Evolutionary conservation across 2,888 invertebrate species (phyloP).

Genomic region (Epinotia brunnichana): DNA sequence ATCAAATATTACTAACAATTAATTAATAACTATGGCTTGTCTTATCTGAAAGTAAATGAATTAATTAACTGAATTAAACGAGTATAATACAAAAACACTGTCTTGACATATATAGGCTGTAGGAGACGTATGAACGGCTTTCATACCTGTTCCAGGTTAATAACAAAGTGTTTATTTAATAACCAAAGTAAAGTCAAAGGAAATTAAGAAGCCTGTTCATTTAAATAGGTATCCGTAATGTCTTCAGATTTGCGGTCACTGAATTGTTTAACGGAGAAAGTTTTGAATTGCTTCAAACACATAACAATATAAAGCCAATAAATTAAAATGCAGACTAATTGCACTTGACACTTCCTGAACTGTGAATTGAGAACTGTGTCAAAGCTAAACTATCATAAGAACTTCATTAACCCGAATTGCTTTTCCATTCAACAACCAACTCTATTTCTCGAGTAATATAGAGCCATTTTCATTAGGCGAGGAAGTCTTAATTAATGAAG

Average conservation of each 20-base stretch:
- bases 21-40: too few species aligned
- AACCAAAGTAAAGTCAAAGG: not conserved
- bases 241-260: not conserved
- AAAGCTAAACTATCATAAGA: conserved; percentile 41
- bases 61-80: conserved; percentile 20
- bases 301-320: conserved; percentile 23
- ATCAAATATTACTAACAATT: too few species aligned
- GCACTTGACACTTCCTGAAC: conserved; percentile 57
- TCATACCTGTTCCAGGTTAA: too few species aligned
- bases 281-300: not conserved
- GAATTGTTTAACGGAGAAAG: not conserved
- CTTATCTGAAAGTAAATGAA: too few species aligned
- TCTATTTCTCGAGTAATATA: not conserved
- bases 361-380: conserved; percentile 53
- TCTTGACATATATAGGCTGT: not conserved
- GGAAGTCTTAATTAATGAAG: conserved; percentile 43
- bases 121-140: too few species aligned
- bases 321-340: conserved; percentile 45
- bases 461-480: not conserved
- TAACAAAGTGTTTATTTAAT: not conserved
- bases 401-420: conserved; percentile 31
- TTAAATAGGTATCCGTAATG: not conserved
- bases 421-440: conserved; percentile 1
- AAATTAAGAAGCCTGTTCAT: not conserved
- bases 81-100: not conserved